Percentiles rank a stretch among this genome's conserved stretches.
phyloP scores from a whole-genome alignment of 1,140 invertebrate genomes.

The Euura saliciscinereae region DNA sequence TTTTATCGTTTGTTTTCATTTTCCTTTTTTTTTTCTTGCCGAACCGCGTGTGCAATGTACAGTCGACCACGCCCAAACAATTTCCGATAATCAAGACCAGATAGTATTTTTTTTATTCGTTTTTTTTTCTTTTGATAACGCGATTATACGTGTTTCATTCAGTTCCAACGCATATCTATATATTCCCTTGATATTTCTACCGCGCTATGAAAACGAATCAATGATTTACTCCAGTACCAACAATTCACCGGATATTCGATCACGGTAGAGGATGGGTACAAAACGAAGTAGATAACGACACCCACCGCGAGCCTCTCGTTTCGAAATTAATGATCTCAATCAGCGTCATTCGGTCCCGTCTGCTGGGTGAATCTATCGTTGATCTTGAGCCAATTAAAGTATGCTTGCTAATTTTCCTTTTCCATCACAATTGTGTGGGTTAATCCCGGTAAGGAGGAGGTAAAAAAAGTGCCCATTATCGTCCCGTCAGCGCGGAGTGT shows the following conservation, averaged over 20 bases:
- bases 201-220: constrained; percentile 2
- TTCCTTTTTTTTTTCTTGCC: not conserved
- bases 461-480: too few species aligned
- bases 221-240: not conserved
- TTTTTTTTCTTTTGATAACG: not conserved
- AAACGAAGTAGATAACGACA: not conserved
- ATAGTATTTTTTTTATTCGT: not conserved
- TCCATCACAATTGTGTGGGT: too few species aligned
- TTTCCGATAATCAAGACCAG: constrained; percentile 7
- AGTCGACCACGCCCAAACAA: constrained; percentile 1
- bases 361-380: not conserved
- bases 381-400: too few species aligned
- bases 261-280: not conserved
- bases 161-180: not conserved
- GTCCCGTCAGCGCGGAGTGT: too few species aligned
- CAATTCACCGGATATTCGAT: not conserved
- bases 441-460: too few species aligned
- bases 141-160: constrained; percentile 5
- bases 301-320: not conserved
- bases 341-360: not conserved
- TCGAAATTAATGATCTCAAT: too few species aligned
- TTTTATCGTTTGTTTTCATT: not conserved
- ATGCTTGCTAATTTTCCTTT: too few species aligned
- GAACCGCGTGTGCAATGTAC: not conserved
- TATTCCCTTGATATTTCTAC: not conserved